A percentile compares a stretch with the other conserved stretches of the same genome.
Conservation (phyloP, 2,888 invertebrate species). For the Euzophera pinguis region DNA sequence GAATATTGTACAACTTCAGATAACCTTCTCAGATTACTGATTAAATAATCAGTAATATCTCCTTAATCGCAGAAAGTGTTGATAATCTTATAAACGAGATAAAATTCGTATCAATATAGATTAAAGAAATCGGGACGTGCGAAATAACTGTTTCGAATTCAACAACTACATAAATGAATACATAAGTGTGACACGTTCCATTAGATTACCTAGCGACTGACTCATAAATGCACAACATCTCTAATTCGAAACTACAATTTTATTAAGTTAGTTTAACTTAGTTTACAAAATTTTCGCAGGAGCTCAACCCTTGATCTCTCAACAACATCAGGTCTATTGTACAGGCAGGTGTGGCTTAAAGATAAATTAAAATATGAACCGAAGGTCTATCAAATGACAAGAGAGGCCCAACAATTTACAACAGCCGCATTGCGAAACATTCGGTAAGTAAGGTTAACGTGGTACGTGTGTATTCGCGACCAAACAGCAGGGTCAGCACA, state of each 20-base stretch:
- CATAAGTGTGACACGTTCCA: constrained; percentile 2
- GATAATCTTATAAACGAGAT: constrained; percentile 12
- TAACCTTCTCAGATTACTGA: neutral
- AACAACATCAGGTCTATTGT: neutral
- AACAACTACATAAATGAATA: neutral
- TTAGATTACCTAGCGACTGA: neutral
- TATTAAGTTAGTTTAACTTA: neutral
- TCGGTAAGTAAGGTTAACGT: constrained; percentile 9
- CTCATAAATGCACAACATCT: neutral
- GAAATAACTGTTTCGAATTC: neutral
- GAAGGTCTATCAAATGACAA: neutral
- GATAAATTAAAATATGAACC: neutral
- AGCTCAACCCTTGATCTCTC: neutral
- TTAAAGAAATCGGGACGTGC: constrained; percentile 7
- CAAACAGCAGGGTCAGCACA: constrained; percentile 8
- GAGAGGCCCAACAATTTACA: constrained; percentile 8
- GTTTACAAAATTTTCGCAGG: neutral
- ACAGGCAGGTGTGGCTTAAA: too few relatives aligned
- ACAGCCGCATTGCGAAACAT: constrained; percentile 6
- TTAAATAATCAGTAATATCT: neutral
- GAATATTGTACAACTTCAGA: neutral
- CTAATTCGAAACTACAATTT: neutral
- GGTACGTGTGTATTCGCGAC: constrained; percentile 11
- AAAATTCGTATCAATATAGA: neutral
- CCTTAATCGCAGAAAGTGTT: constrained; percentile 1